These are phyloP conservation scores for Xerus inauris DNA, from an alignment of 2,113 vertebrate species.

Conservation along the genomic window DNA sequence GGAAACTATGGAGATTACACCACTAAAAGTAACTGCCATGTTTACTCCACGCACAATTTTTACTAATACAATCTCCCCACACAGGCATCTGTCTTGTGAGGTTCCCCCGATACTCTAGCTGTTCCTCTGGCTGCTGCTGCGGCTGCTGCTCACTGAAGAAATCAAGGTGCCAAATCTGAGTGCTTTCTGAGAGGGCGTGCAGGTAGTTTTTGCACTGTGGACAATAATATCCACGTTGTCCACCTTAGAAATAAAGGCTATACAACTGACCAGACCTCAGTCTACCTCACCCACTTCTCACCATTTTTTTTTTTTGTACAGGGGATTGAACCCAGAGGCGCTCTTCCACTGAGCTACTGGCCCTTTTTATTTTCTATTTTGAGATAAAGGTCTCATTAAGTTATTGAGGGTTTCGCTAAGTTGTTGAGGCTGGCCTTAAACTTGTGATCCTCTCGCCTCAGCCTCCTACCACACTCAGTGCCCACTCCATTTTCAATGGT, in stretches of 20 bases:
- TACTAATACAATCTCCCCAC: background rate
- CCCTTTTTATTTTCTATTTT: too few relatives aligned
- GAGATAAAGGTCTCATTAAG: too few relatives aligned
- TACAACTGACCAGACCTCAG: background rate
- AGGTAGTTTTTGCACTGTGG: background rate
- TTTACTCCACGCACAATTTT: slow-evolving; percentile 46
- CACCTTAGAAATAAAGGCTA: slow-evolving; percentile 12
- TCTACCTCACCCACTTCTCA: too few relatives aligned
- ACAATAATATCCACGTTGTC: background rate
- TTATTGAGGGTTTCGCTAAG: too few relatives aligned
- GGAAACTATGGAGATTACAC: slow-evolving; percentile 27
- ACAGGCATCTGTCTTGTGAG: background rate
- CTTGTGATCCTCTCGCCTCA: too few relatives aligned
- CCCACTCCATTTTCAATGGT: background rate
- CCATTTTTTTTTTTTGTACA: too few relatives aligned
- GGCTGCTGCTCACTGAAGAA: background rate
- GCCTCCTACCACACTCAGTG: too few relatives aligned
- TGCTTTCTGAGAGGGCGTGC: background rate
- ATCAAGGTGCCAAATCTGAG: background rate
- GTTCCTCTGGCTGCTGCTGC: background rate
- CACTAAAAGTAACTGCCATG: slow-evolving; percentile 51
- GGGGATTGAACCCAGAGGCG: too few relatives aligned
- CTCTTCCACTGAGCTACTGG: too few relatives aligned
- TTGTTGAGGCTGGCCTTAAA: too few relatives aligned
- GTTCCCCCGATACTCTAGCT: background rate